phyloP scores from a whole-genome alignment of 1,140 invertebrate genomes.

The Cyclina sinensis region DNA sequence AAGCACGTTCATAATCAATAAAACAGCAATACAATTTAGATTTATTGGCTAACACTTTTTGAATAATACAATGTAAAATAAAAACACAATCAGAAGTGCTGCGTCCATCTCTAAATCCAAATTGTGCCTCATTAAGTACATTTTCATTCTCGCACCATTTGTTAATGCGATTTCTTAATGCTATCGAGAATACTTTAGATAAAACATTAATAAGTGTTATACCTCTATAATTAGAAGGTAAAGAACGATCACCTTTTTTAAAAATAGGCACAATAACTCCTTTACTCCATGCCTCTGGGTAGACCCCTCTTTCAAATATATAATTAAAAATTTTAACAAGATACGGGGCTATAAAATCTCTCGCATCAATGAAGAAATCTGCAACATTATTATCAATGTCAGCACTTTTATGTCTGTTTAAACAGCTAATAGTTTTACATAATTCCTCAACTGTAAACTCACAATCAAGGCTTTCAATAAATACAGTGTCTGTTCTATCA shows the following conservation, averaged over 20 bases:
- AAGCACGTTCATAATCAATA: conserved; percentile 31
- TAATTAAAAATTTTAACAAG: conserved; percentile 9
- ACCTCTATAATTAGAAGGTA: conserved; percentile 2
- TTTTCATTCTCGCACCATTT: conserved; percentile 39
- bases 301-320: background rate
- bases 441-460: no score
- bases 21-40: conserved; percentile 18
- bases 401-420: no score
- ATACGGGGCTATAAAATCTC: no score
- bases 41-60: background rate
- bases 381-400: no score
- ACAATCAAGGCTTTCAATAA: no score
- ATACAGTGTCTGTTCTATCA: no score
- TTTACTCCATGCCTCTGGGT: conserved; percentile 26
- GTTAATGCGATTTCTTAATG: conserved; percentile 32
- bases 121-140: conserved; percentile 16
- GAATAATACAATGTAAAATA: no score
- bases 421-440: no score
- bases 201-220: conserved; percentile 8
- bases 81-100: conserved; percentile 14
- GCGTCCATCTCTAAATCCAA: background rate
- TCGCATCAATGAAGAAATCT: no score
- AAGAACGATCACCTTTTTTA: background rate
- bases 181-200: conserved; percentile 5
- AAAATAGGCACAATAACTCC: no score